Percentiles rank a stretch among this genome's conserved stretches.
Conservation (phyloP, 2,888 invertebrate genomes). For the Pterobdella sp. region DNA sequence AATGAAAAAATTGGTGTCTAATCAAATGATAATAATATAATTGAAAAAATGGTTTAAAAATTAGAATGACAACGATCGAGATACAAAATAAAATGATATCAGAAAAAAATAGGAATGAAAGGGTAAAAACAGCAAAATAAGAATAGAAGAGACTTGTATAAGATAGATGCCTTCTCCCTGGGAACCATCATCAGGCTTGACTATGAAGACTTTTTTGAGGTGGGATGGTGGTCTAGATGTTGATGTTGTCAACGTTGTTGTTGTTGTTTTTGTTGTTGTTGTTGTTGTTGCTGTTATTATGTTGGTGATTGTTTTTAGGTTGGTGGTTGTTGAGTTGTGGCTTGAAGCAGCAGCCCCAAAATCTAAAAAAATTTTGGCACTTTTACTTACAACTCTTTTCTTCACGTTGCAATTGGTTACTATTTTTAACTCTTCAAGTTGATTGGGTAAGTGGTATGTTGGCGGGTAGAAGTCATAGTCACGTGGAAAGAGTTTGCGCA, state of each 20-base stretch:
- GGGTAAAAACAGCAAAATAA: too few relatives aligned
- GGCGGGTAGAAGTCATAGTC: conserved; percentile 54
- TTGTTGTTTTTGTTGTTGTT: conserved; percentile 21
- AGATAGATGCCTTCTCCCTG: conserved; percentile 55
- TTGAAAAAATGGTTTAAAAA: too few relatives aligned
- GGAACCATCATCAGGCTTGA: conserved; percentile 54
- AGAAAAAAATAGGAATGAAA: too few relatives aligned
- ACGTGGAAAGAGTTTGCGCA: conserved; percentile 52
- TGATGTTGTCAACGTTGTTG: conserved; percentile 21
- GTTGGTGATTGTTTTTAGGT: background rate
- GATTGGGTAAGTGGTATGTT: conserved; percentile 54
- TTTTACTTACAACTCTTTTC: background rate
- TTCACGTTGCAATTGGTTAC: background rate
- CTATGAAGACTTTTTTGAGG: conserved; percentile 49
- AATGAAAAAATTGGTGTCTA: too few relatives aligned
- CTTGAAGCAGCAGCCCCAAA: background rate
- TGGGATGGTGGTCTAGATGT: conserved; percentile 13
- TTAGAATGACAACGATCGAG: too few relatives aligned
- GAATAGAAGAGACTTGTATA: too few relatives aligned
- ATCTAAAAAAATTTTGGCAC: too few relatives aligned
- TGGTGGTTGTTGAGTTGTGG: background rate
- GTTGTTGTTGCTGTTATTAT: conserved; percentile 25
- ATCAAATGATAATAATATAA: too few relatives aligned
- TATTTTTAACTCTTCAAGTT: conserved; percentile 45
- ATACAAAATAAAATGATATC: too few relatives aligned